Conservation (phyloP, 2,888 invertebrate genomes). For the Tinea pellionella region DNA sequence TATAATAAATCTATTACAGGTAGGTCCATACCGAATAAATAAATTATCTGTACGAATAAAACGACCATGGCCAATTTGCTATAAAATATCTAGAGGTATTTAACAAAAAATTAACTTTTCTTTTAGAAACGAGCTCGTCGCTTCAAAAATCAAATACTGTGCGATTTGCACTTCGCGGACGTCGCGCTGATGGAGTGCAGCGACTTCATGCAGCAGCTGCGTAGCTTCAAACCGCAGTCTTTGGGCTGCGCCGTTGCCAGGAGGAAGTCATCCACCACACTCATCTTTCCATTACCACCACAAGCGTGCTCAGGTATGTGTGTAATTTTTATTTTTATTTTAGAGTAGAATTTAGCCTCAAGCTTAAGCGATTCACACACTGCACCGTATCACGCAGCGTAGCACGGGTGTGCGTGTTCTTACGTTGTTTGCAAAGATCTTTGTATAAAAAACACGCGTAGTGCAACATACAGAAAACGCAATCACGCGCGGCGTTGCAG, state of each 20-base stretch:
- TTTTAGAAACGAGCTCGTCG: slow-evolving; percentile 72
- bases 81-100: too few relatives aligned
- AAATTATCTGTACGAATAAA: too few relatives aligned
- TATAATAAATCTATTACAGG: too few relatives aligned
- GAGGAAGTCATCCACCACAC: slow-evolving; percentile 92
- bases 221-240: slow-evolving; percentile 95
- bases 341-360: not conserved
- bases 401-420: too few relatives aligned
- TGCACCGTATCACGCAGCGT: too few relatives aligned
- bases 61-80: too few relatives aligned
- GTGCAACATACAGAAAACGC: too few relatives aligned
- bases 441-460: too few relatives aligned
- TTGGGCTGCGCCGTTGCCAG: slow-evolving; percentile 94
- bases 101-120: not conserved
- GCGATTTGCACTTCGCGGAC: slow-evolving; percentile 96
- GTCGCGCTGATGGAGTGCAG: slow-evolving; percentile 97
- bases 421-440: too few relatives aligned
- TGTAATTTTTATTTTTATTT: not conserved
- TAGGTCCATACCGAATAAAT: too few relatives aligned
- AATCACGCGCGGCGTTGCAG: too few relatives aligned
- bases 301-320: slow-evolving; percentile 90
- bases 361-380: too few relatives aligned
- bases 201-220: slow-evolving; percentile 96
- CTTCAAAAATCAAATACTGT: slow-evolving; percentile 90
- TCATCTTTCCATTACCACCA: slow-evolving; percentile 93